Conservation (phyloP, 1,140 invertebrate genomes). For the Dendrolimus punctatus region DNA sequence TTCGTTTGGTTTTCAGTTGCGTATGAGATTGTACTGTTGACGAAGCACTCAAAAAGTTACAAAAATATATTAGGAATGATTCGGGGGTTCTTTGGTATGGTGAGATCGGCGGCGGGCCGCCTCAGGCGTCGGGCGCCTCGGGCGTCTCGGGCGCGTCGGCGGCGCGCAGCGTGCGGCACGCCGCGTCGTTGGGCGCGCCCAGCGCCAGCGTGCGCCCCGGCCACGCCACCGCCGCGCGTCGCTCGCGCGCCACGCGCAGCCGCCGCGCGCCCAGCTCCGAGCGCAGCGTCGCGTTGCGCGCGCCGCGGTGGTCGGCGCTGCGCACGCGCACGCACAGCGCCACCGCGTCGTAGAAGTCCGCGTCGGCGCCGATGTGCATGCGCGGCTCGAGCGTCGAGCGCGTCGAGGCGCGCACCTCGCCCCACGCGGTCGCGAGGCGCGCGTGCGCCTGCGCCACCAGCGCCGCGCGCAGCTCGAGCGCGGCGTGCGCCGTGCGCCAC, state of each 20-base stretch:
- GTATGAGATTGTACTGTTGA: too few species aligned
- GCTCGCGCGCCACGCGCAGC: conserved; percentile 13
- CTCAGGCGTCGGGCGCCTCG: not conserved
- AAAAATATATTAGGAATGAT: too few species aligned
- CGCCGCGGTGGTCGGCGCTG: conserved; percentile 9
- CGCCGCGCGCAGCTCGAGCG: conserved; percentile 21
- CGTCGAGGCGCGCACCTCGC: conserved; percentile 13
- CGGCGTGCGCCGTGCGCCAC: conserved; percentile 27
- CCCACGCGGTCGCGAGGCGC: conserved; percentile 8
- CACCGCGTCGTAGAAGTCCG: conserved; percentile 35
- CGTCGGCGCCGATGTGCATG: conserved; percentile 23
- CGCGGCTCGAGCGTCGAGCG: conserved; percentile 17
- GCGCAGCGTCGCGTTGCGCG: conserved; percentile 12
- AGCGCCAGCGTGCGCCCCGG: conserved; percentile 28
- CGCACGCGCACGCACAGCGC: conserved; percentile 29
- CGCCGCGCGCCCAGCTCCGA: conserved; percentile 11
- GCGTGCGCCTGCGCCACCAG: conserved; percentile 11
- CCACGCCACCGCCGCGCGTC: not conserved
- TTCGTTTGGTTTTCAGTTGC: too few species aligned
- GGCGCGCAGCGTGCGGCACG: conserved; percentile 19
- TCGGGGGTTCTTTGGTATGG: too few species aligned
- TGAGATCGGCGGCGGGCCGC: not conserved
- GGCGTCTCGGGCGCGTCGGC: conserved; percentile 8
- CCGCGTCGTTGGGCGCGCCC: conserved; percentile 24
- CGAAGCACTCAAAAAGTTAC: too few species aligned